Conservation (phyloP, 2,797 vertebrate species). For the Pipistrellus kuhlii region DNA sequence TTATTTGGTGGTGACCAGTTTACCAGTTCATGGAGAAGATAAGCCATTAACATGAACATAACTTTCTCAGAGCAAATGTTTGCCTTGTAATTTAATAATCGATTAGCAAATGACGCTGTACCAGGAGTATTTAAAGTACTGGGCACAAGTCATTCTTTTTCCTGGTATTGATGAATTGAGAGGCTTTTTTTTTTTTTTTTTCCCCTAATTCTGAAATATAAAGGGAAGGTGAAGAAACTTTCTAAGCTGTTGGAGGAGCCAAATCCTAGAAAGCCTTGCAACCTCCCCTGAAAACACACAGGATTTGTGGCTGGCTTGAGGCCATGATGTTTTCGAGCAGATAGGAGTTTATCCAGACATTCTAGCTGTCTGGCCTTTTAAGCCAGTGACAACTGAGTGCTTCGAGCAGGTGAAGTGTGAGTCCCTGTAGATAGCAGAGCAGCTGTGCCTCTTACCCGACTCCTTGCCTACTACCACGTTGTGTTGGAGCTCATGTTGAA, state of each 20-base stretch:
- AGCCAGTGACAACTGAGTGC: constrained; percentile 80
- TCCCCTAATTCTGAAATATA: not conserved
- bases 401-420: constrained; percentile 77
- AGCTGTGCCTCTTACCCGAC: constrained; percentile 74
- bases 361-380: constrained; percentile 69
- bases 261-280: constrained; percentile 63
- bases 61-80: not conserved
- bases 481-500: not conserved
- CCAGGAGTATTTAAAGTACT: too few species aligned
- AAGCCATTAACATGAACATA: accelerated
- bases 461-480: constrained; percentile 63
- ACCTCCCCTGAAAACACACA: constrained; percentile 15
- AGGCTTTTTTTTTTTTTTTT: not conserved
- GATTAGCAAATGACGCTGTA: not conserved
- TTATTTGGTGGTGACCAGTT: not conserved
- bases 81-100: not conserved
- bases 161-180: not conserved
- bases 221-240: not conserved
- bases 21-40: not conserved
- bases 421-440: constrained; percentile 76
- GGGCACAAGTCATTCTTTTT: not conserved
- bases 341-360: constrained; percentile 12
- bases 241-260: constrained; percentile 55
- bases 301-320: constrained; percentile 53
- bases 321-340: constrained; percentile 36